Base-by-base conservation (phyloP, 1,140 invertebrate genomes). In the Drosophila malerkotliana region DNA sequence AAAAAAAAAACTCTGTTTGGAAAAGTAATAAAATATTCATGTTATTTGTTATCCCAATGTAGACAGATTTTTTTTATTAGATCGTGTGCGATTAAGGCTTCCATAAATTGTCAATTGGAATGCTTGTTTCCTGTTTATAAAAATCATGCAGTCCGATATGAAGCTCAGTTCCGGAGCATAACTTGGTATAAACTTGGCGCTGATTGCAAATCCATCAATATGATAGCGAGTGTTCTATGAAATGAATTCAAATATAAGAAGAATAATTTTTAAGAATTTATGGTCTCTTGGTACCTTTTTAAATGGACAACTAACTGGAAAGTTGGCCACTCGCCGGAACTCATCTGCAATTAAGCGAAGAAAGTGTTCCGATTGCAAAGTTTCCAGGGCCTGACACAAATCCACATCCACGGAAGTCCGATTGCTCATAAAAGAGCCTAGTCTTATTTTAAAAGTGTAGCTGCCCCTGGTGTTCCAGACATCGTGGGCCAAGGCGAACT, bases 221-320 rank as follows among this genome's bases (percentile, higher is more conserved):
- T 41, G 51, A 55, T 71, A 77, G 3, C 1, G 39, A 0, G 15
- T 41, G 7, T 75, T 51, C 69, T 77, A 72, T 21, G 44, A 34
- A 7, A 49, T 10, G 41, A 72, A 10, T 24, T 9, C 8, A 10
- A 3, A 15, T 0, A 34, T 26, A 37, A 49, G 9, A 3, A 21
- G 14, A 48, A 5, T 5, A 24, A 7, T 14, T 15, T 18, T 18
- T 18, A 18, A 18, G 15, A 18, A 18, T 18, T 18, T 18, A 18
- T 18, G 15, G 15, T 18, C 15, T 18, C 1, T 18, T 18, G 0
- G 15, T 18, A 18, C 73, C 48, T 45, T 79, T 49, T 62, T 51
- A 5, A 79, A 77, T 5, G 73, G 73, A n/a, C 69, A 79, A 2
- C 60, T 39, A 0, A 61, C 10, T 1, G 75, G 75, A 49, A 74